These are phyloP conservation scores for Urocyon cinereoargenteus DNA, from an alignment of 2,797 vertebrate species.

Conservation along the genomic window DNA sequence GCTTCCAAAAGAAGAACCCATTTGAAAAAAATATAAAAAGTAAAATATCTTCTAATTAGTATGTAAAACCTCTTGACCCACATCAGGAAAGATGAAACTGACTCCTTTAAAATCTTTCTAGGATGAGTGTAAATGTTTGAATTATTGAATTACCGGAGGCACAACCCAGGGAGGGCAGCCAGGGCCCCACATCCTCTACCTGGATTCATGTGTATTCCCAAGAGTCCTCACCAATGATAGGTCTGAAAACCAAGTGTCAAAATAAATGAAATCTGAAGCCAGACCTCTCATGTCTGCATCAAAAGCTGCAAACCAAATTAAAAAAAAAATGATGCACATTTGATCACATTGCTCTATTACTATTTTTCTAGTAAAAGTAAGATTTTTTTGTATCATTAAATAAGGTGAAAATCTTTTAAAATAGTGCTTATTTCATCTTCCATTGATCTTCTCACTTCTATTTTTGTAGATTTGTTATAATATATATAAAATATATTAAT, in stretches of 20 bases:
- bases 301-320: background rate
- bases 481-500: background rate
- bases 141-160: background rate
- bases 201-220: background rate
- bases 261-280: background rate
- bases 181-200: background rate
- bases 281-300: background rate
- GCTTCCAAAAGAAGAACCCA: background rate
- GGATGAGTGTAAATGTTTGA: background rate
- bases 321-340: background rate
- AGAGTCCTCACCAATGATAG: background rate
- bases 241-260: background rate
- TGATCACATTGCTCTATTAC: background rate
- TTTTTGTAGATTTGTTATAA: background rate
- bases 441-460: background rate
- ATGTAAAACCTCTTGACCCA: background rate
- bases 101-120: background rate
- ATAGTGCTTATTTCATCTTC: background rate
- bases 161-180: background rate
- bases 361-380: background rate
- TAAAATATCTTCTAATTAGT: background rate
- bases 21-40: background rate
- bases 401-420: background rate
- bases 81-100: background rate
- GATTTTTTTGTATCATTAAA: background rate